Evolutionary conservation across 2,888 invertebrate species (phyloP).

Genomic region (Tiliacea aurago): DNA sequence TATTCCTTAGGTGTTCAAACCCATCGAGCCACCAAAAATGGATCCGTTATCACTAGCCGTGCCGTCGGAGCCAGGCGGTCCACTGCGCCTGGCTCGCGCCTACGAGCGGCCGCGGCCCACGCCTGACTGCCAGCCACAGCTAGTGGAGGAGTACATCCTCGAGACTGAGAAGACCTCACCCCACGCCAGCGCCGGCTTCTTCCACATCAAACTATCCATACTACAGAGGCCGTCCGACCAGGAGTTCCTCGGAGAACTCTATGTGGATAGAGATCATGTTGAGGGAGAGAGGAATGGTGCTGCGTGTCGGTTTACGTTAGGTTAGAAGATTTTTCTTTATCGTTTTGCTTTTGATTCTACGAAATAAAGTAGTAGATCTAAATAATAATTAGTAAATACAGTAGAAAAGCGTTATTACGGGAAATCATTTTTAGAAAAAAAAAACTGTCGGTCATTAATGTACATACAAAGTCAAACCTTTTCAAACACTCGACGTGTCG

Average conservation of each 20-base stretch:
- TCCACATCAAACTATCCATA: constrained; percentile 96
- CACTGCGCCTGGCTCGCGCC: constrained; percentile 84
- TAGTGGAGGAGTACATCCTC: constrained; percentile 96
- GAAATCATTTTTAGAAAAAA: background rate
- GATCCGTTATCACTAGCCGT: constrained; percentile 90
- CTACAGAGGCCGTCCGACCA: constrained; percentile 96
- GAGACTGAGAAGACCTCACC: constrained; percentile 95
- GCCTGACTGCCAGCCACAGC: constrained; percentile 94
- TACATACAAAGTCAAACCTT: background rate
- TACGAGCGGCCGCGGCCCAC: constrained; percentile 92
- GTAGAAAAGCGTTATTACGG: background rate
- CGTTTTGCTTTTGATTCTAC: background rate
- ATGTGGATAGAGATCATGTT: constrained; percentile 96
- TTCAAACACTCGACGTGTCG: too few relatives aligned
- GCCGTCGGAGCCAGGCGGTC: constrained; percentile 86
- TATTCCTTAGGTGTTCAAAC: constrained; percentile 89
- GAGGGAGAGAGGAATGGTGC: constrained; percentile 94
- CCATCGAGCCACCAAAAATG: constrained; percentile 92
- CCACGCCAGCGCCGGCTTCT: constrained; percentile 91
- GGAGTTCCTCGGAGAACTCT: constrained; percentile 97
- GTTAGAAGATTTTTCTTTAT: constrained; percentile 68
- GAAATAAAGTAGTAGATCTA: background rate
- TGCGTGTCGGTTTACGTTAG: constrained; percentile 94
- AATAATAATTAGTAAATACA: background rate
- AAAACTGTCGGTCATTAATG: background rate